phyloP scores from a whole-genome alignment of 2,797 vertebrate species.

The Sebastes oblongus region DNA sequence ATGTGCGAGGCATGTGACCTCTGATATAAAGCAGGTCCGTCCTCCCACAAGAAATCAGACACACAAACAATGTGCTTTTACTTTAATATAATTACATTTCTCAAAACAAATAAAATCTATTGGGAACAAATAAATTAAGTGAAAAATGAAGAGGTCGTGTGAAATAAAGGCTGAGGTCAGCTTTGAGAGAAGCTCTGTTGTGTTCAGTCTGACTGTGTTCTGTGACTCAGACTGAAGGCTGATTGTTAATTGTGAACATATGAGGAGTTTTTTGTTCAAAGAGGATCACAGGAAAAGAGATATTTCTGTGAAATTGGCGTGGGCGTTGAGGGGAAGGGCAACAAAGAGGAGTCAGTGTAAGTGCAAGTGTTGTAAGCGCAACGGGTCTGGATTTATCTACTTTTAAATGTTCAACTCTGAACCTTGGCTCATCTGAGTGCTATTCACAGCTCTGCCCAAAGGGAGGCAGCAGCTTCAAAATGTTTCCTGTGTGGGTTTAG shows the following conservation, averaged over 20 bases:
- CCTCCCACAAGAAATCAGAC: not conserved
- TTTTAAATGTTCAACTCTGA: not conserved
- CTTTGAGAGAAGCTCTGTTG: slow-evolving; percentile 14
- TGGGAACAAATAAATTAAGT: not conserved
- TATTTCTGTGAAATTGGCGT: not conserved
- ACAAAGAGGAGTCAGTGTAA: slow-evolving; percentile 13
- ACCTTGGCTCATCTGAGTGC: not conserved
- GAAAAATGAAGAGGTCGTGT: not conserved
- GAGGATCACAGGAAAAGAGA: slow-evolving; percentile 33
- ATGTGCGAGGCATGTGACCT: not conserved
- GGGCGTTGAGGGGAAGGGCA: not conserved
- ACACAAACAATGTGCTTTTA: not conserved
- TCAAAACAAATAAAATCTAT: not conserved
- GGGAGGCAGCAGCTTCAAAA: slow-evolving; percentile 53
- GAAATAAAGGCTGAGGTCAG: not conserved
- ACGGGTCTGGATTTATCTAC: slow-evolving; percentile 7
- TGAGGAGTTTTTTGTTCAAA: slow-evolving; percentile 19
- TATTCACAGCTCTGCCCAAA: slow-evolving; percentile 26
- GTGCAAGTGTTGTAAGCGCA: not conserved
- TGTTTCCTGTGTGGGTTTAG: not conserved
- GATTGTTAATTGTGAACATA: slow-evolving; percentile 46
- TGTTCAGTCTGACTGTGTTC: slow-evolving; percentile 25
- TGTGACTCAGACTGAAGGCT: slow-evolving; percentile 38
- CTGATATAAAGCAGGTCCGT: not conserved
- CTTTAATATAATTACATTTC: not conserved